phyloP scores from a whole-genome alignment of 2,888 invertebrate species.

The Drosophila engyochracea region DNA sequence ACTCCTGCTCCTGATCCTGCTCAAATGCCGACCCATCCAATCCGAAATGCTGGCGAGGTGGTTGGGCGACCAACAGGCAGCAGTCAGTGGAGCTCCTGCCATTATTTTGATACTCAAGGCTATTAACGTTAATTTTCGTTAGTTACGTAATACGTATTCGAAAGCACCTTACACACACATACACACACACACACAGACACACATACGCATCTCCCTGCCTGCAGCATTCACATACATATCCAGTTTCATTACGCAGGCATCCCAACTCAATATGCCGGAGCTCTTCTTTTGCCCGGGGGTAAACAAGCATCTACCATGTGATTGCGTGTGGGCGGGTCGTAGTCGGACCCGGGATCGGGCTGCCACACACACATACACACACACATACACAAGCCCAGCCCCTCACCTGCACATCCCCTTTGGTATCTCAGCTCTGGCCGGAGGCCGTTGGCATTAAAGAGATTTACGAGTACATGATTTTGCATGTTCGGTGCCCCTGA shows the following conservation, averaged over 20 bases:
- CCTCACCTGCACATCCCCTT: slow-evolving; percentile 25
- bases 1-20: slow-evolving; percentile 3
- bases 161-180: slow-evolving; percentile 69
- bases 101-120: slow-evolving; percentile 79
- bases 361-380: slow-evolving; percentile 11
- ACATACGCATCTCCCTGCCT: slow-evolving; percentile 3
- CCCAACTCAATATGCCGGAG: slow-evolving; percentile 38
- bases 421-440: slow-evolving; percentile 59
- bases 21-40: slow-evolving; percentile 36
- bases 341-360: slow-evolving; percentile 39
- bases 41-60: slow-evolving; percentile 38
- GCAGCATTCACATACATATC: slow-evolving; percentile 40
- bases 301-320: slow-evolving; percentile 66
- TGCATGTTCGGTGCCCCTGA: slow-evolving; percentile 82
- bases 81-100: slow-evolving; percentile 45
- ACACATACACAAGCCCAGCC: neutral
- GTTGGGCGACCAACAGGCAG: slow-evolving; percentile 53
- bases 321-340: slow-evolving; percentile 47
- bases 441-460: slow-evolving; percentile 80
- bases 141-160: slow-evolving; percentile 81
- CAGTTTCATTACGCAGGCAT: slow-evolving; percentile 67
- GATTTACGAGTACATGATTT: slow-evolving; percentile 84
- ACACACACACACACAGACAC: slow-evolving; percentile 11
- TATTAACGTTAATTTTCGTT: slow-evolving; percentile 82
- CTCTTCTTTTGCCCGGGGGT: slow-evolving; percentile 49